A percentile compares a stretch with the other conserved stretches of the same genome.
Conservation (phyloP, 2,888 invertebrate genomes). For the Lydus trimaculatus region DNA sequence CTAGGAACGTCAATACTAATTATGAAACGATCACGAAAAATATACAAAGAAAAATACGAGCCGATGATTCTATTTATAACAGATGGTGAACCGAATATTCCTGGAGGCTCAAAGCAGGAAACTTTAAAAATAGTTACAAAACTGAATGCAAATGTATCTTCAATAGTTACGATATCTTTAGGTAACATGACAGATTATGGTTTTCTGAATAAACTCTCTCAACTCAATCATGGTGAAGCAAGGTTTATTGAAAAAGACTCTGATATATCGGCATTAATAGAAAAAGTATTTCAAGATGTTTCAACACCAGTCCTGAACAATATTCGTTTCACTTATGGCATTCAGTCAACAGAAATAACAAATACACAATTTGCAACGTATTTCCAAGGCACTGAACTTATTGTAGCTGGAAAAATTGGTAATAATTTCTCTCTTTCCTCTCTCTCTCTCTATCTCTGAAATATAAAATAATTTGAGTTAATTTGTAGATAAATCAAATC, state of each 20-base stretch:
- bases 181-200: constrained; percentile 72
- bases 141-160: neutral
- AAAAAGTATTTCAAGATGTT: constrained; percentile 72
- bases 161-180: constrained; percentile 74
- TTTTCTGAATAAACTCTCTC: constrained; percentile 71
- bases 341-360: constrained; percentile 65
- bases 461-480: neutral
- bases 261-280: constrained; percentile 71
- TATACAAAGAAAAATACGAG: constrained; percentile 58
- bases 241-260: constrained; percentile 75
- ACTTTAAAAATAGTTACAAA: neutral
- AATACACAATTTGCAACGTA: constrained; percentile 65
- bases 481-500: neutral
- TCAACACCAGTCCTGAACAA: constrained; percentile 73
- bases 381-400: constrained; percentile 70
- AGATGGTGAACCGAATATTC: constrained; percentile 72
- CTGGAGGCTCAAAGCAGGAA: constrained; percentile 39
- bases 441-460: too few species aligned
- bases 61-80: constrained; percentile 72
- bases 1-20: constrained; percentile 41
- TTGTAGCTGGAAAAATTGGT: constrained; percentile 66
- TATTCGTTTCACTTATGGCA: constrained; percentile 70
- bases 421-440: too few species aligned
- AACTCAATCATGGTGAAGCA: constrained; percentile 72
- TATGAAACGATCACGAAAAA: constrained; percentile 29